Base-by-base conservation (phyloP, 1,140 invertebrate genomes). In the Drosophila melanica region DNA sequence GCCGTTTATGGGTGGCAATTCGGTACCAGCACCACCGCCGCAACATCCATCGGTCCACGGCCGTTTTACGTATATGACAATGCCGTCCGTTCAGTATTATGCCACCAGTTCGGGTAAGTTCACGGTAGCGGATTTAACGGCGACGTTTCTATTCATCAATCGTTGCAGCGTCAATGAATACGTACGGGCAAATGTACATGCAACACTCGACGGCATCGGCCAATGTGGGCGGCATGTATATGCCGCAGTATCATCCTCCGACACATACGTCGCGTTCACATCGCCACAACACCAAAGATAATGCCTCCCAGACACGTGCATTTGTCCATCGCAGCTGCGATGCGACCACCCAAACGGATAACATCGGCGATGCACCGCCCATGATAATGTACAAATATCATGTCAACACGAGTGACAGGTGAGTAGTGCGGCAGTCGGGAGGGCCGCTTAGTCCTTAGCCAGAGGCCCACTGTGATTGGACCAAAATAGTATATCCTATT, bases 51-150 rank as follows among this genome's bases (percentile, higher is more conserved):
- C 33, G 5, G 30, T 48, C 20, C 63, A 20, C 35, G 50, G 60
- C 0, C 58, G 37, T 5, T 66, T 50, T 48, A 33, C 51, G 3
- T 85, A 73, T n/a, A 27, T 66, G 47, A 12, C 72, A 12, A 33
- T 80, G 60, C 81, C 77, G 9, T 55, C 50, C n/a, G 14, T 69
- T 4, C 81, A 85, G 16, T 77, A 84, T 41, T 85, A 85, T 27
- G 81, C 73, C 20, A 47, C 73, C 23, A 72, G 64, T 11, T 85
- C 77, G 10, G 73, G 81, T 84, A 50, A 53, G 73, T 64, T 4
- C 4, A n/a, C 3, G 9, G 0, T 10, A 39, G 8, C n/a, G 14
- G 5, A n/a, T 58, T 30, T 20, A 8, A n/a, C n/a, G 5, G 10
- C 18, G 4, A 30, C 4, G 47, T 8, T 0, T 33, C 11, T 11